A percentile compares a stretch with the other conserved stretches of the same genome.
Conservation (phyloP, 2,888 invertebrate species). For the Cheilosia impressa region DNA sequence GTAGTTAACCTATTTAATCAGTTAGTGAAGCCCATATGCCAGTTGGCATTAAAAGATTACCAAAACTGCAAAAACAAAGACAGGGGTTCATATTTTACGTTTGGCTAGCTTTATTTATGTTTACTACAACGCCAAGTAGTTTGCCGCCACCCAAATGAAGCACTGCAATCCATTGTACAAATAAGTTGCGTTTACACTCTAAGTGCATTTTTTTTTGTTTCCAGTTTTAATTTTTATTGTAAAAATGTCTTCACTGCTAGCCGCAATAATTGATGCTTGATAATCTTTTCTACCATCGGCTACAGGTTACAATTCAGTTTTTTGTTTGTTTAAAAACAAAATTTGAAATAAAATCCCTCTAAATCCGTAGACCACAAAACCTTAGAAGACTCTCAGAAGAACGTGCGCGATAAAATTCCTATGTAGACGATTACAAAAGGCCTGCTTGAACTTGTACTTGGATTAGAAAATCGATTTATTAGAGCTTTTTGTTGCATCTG, state of each 20-base stretch:
- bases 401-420: slow-evolving; percentile 7
- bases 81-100: too few relatives aligned
- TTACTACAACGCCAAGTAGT: too few relatives aligned
- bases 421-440: background rate
- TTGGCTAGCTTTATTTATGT: too few relatives aligned
- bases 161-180: slow-evolving; percentile 41
- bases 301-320: background rate
- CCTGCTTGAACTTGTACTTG: too few relatives aligned
- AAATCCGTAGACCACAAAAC: slow-evolving; percentile 69
- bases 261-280: slow-evolving; percentile 18
- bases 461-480: too few relatives aligned
- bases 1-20: too few relatives aligned
- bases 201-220: background rate
- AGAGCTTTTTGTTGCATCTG: too few relatives aligned
- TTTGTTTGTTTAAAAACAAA: slow-evolving; percentile 22
- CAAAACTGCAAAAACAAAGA: too few relatives aligned
- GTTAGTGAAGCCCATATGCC: too few relatives aligned
- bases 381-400: slow-evolving; percentile 73
- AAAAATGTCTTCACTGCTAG: slow-evolving; percentile 11
- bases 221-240: slow-evolving; percentile 10
- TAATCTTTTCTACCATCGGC: slow-evolving; percentile 1
- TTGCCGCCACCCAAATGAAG: too few relatives aligned
- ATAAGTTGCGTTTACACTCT: slow-evolving; percentile 30
- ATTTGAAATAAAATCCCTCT: slow-evolving; percentile 32
- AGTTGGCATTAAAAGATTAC: too few relatives aligned